phyloP scores from a whole-genome alignment of 37 sponge, comb jelly and placozoan genomes.

The Amphimedon queenslandica region DNA sequence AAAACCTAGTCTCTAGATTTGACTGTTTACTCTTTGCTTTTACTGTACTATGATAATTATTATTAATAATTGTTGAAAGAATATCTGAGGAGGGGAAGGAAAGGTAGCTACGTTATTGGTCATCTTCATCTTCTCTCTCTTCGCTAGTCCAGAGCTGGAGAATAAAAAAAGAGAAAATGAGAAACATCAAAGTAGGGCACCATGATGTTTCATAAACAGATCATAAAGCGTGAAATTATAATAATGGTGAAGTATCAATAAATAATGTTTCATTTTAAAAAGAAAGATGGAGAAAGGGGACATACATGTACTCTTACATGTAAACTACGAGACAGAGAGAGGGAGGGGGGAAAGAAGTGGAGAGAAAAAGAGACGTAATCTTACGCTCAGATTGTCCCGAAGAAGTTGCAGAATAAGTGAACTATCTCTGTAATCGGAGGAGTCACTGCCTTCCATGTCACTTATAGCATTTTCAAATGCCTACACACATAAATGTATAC shows the following conservation, averaged over 20 bases:
- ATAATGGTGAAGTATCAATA: background rate
- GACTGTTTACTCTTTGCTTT: too few relatives aligned
- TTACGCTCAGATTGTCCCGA: constrained; percentile 86
- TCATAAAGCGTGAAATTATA: background rate
- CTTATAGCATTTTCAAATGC: constrained; percentile 92
- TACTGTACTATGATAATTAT: background rate
- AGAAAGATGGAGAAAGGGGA: too few relatives aligned
- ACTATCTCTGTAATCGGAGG: constrained; percentile 91
- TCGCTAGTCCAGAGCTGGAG: constrained; percentile 53
- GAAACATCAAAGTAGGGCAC: background rate
- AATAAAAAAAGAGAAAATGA: background rate
- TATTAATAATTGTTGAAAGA: too few relatives aligned
- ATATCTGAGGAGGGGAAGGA: background rate
- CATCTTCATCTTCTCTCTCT: constrained; percentile 18
- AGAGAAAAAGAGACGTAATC: too few relatives aligned
- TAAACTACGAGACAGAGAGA: too few relatives aligned
- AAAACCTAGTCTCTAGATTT: too few relatives aligned
- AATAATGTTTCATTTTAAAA: too few relatives aligned
- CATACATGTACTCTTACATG: too few relatives aligned
- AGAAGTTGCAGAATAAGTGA: constrained; percentile 93
- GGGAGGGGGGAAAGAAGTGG: too few relatives aligned
- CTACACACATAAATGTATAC: constrained; percentile 17
- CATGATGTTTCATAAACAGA: too few relatives aligned
- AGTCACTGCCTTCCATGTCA: constrained; percentile 74
- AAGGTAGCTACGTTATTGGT: background rate